Evolutionary conservation across 2,113 vertebrate species (phyloP).

Genomic region (Neomonachus schauinslandi): DNA sequence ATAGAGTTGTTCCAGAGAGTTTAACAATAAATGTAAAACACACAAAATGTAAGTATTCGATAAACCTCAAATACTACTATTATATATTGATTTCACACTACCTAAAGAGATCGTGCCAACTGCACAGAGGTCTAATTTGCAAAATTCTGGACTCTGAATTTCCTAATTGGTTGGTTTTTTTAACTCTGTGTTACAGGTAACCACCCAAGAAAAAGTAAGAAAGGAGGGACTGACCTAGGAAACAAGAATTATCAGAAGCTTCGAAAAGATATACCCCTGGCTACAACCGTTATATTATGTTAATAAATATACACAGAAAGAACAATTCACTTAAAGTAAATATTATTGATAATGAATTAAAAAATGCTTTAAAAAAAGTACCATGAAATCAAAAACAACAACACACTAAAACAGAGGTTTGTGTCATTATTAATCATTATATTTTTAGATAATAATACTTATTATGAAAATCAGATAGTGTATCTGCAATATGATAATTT

Average conservation of each 20-base stretch:
- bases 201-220: not conserved
- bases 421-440: not conserved
- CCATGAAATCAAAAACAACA: conserved; percentile 73
- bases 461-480: conserved; percentile 61
- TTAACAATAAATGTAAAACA: conserved; percentile 1
- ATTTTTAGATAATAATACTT: conserved; percentile 34
- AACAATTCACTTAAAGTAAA: conserved; percentile 54
- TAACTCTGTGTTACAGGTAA: not conserved
- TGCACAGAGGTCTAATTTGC: not conserved
- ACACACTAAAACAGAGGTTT: conserved; percentile 15
- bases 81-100: not conserved
- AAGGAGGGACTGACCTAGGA: not conserved
- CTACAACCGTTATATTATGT: not conserved
- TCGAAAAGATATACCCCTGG: not conserved
- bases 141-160: not conserved
- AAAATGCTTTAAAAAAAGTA: conserved; percentile 72
- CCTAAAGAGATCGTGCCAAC: not conserved
- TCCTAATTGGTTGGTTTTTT: not conserved
- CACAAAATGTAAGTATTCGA: not conserved
- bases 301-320: conserved; percentile 44
- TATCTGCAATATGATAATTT: not conserved
- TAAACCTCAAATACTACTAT: not conserved
- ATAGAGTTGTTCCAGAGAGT: not conserved
- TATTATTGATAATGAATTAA: conserved; percentile 55
- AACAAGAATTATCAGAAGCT: not conserved